Base-by-base conservation (phyloP, 2,888 invertebrate species). In the Andricus quercusramuli region DNA sequence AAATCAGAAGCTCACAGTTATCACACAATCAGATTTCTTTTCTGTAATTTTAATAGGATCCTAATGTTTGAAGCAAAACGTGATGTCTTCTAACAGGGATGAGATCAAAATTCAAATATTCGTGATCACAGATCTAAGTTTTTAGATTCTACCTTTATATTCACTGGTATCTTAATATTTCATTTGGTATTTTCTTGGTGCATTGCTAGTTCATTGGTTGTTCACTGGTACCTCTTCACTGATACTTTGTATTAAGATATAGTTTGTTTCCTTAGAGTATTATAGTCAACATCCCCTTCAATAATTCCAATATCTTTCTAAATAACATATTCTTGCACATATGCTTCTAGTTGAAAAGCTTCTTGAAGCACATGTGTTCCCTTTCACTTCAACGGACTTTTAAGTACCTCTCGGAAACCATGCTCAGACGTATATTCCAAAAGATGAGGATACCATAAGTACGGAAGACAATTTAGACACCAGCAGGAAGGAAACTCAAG, bases 111-210 rank as follows among this genome's bases (percentile, higher is more conserved):
- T 47, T 17, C 15, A 70, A 11, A 22, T 25, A 70, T 15, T 47
- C 20, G 44, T 22, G 51, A 70, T 70, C 51, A 70, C 70, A 70
- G 68, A 68, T 68, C 17, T 41, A 25, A 22, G 68, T n/a, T 22
- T 67, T 6, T 68, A n/a, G 25, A 44, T 44, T 3, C 44, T 44
- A 44, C 15, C 44, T 44, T 44, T 44, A 15, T 44, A 44, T 44
- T 68, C 25, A 68, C 68, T 68, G 68, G 47, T 68, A 67, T 37
- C 41, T 41, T 67, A 44, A 8, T 44, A 41, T 25, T 44, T 68
- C 68, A 68, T 22, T 22, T 44, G 44, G 44, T 44, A n/a, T 44
- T 25, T 44, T 47, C 47, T 47, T 47, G 47, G 17, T 47, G 47
- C 17, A 47, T 47, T 47, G 47, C 6, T 17, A 47, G 17, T 47